These are phyloP conservation scores for Colistium nudipinnis DNA, from an alignment of 2,113 vertebrate species.

Conservation along the genomic window DNA sequence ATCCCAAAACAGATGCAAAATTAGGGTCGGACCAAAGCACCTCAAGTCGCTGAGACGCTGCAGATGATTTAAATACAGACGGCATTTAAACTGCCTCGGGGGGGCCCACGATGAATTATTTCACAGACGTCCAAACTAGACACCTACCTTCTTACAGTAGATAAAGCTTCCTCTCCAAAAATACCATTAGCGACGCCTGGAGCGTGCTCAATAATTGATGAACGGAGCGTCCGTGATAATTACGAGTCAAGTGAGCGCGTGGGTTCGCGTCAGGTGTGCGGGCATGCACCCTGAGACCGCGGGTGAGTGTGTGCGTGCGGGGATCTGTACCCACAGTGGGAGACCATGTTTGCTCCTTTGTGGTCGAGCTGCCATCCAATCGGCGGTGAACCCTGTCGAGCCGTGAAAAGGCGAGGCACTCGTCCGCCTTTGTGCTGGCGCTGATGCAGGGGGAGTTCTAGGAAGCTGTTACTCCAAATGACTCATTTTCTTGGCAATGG, in stretches of 20 bases:
- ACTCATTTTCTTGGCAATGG: slow-evolving; percentile 48
- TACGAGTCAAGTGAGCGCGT: slow-evolving; percentile 68
- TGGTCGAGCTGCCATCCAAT: slow-evolving; percentile 35
- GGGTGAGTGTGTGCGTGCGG: slow-evolving; percentile 12
- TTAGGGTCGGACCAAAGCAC: slow-evolving; percentile 39
- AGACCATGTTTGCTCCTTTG: slow-evolving; percentile 38
- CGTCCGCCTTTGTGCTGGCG: slow-evolving; percentile 53
- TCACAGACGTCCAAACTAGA: slow-evolving; percentile 68
- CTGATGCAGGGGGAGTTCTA: slow-evolving; percentile 62
- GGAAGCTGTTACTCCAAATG: slow-evolving; percentile 68
- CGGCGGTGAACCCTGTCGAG: slow-evolving; percentile 58
- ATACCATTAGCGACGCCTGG: slow-evolving; percentile 73
- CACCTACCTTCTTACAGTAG: slow-evolving; percentile 72
- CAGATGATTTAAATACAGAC: slow-evolving; percentile 73
- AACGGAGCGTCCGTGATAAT: slow-evolving; percentile 70
- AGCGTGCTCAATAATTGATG: slow-evolving; percentile 75
- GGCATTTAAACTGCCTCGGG: slow-evolving; percentile 65
- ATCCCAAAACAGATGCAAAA: slow-evolving; percentile 40
- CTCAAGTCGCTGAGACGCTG: slow-evolving; percentile 53
- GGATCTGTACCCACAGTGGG: slow-evolving; percentile 34
- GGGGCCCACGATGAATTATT: slow-evolving; percentile 70
- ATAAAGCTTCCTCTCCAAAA: slow-evolving; percentile 73
- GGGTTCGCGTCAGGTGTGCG: slow-evolving; percentile 34
- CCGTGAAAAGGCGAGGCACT: slow-evolving; percentile 65
- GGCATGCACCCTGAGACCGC: too few species aligned